Conservation (phyloP, 2,113 vertebrate genomes). For the Siphamia tubifer region DNA sequence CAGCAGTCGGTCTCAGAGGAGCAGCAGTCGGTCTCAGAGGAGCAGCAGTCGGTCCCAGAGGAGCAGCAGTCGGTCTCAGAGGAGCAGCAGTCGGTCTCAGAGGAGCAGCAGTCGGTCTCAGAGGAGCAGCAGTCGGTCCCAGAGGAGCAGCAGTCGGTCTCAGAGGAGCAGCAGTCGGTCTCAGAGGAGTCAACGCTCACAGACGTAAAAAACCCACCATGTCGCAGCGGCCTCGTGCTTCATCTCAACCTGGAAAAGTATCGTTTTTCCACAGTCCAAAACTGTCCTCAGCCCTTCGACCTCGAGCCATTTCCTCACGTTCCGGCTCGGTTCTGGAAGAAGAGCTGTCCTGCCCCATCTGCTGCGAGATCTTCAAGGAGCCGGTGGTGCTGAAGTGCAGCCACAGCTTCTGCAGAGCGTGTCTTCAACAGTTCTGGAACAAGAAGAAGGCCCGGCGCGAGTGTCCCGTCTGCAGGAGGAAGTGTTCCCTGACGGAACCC, state of each 20-base stretch:
- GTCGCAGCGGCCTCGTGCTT: conserved; percentile 75
- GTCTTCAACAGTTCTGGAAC: conserved; percentile 80
- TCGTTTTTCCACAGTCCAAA: conserved; percentile 64
- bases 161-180: not conserved
- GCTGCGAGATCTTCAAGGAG: conserved; percentile 81
- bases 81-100: not conserved
- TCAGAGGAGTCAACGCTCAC: not conserved
- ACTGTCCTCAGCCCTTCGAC: conserved; percentile 32
- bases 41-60: not conserved
- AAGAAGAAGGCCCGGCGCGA: conserved; percentile 73
- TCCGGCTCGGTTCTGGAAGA: conserved; percentile 74
- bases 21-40: too few species aligned
- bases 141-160: too few species aligned
- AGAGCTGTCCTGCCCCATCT: conserved; percentile 80
- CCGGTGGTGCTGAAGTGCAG: conserved; percentile 84
- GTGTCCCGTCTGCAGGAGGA: conserved; percentile 79
- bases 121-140: not conserved
- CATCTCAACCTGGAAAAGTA: conserved; percentile 75
- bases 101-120: too few species aligned
- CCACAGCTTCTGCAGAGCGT: conserved; percentile 82
- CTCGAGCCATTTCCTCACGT: conserved; percentile 66
- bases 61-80: too few species aligned
- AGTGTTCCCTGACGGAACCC: conserved; percentile 76
- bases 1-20: not conserved
- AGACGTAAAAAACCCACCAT: conserved; percentile 40